Base-by-base conservation (phyloP, 92 coral and sea anemone species). In the Porites divaricata region DNA sequence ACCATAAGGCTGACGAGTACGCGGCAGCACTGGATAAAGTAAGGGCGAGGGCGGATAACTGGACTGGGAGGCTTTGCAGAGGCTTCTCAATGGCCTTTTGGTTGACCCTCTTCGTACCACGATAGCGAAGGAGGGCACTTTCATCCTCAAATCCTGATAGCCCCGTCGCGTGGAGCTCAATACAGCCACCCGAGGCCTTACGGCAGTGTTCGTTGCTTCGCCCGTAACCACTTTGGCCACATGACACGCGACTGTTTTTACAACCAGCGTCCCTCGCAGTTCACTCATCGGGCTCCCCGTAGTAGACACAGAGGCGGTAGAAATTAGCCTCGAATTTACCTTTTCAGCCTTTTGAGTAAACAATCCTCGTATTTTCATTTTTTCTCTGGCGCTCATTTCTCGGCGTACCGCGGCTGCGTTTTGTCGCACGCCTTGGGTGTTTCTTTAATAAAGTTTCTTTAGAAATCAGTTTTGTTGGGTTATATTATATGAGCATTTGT, bases 41-140 rank as follows among this genome's bases (percentile, higher is more conserved):
- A n/a, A 67, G 26, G 72, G 72, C 72, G 15, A 67, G 72, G 68
- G 68, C 68, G n/a, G 68, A 63, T 24, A 19, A 63, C 26, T 63
- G 68, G 24, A 63, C 23, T 24, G 25, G 26, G 51, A 24, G 45
- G 35, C 75, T 26, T 41, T 41, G 45, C 75, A 70, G 75, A 25
- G 54, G 75, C 52, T 70, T 26, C 75, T 70, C 75, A 19, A 7
- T 20, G 75, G 75, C 25, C 58, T 71, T 49, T 71, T 45, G 58
- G 75, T 10, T 9, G 75, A 45, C 8, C 58, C 26, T 7, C 59
- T 71, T 71, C 25, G 75, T 8, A 59, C 57, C 16, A 41, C 20
- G 75, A 48, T 71, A 45, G 75, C 28, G 58, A 50, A 71, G 58
- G 41, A 71, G 58, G 75, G 59, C 58, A 49, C 75, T 48, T 71